A percentile compares a stretch with the other conserved stretches of the same genome.
These are phyloP conservation scores for Drosophila malerkotliana DNA, from an alignment of 1,140 invertebrate genomes.

Conservation along the genomic window DNA sequence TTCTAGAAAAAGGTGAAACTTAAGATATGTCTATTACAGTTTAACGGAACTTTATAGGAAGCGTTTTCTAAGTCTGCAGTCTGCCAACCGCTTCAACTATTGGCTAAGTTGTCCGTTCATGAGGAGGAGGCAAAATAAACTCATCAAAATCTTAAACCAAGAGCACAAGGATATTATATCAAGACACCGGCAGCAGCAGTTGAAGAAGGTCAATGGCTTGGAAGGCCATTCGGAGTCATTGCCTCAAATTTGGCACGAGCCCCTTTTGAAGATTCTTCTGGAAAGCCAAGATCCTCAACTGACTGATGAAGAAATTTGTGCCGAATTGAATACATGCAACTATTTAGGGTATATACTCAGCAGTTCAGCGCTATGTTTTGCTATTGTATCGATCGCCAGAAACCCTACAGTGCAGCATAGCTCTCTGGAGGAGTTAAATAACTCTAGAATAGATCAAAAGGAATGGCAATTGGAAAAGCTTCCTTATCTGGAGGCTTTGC, in stretches of 20 bases:
- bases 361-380: slow-evolving; percentile 52
- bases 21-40: slow-evolving; percentile 2
- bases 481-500: slow-evolving; percentile 48
- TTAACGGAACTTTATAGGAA: slow-evolving; percentile 52
- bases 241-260: slow-evolving; percentile 11
- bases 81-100: slow-evolving; percentile 55
- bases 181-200: neutral
- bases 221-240: slow-evolving; percentile 5
- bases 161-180: slow-evolving; percentile 40
- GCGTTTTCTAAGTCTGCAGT: slow-evolving; percentile 57
- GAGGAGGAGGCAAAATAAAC: slow-evolving; percentile 37
- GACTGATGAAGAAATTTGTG: slow-evolving; percentile 30
- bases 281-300: slow-evolving; percentile 5
- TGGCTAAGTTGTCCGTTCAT: slow-evolving; percentile 45
- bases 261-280: slow-evolving; percentile 45
- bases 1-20: no score
- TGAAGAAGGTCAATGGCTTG: slow-evolving; percentile 2
- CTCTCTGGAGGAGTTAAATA: slow-evolving; percentile 46
- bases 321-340: slow-evolving; percentile 58
- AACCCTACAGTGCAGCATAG: slow-evolving; percentile 58
- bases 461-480: slow-evolving; percentile 9
- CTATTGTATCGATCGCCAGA: slow-evolving; percentile 53
- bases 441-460: neutral
- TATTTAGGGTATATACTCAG: slow-evolving; percentile 57
- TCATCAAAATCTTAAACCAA: slow-evolving; percentile 47